Evolutionary conservation across 2,888 invertebrate species (phyloP).

Genomic region (Ceriagrion tenellum): DNA sequence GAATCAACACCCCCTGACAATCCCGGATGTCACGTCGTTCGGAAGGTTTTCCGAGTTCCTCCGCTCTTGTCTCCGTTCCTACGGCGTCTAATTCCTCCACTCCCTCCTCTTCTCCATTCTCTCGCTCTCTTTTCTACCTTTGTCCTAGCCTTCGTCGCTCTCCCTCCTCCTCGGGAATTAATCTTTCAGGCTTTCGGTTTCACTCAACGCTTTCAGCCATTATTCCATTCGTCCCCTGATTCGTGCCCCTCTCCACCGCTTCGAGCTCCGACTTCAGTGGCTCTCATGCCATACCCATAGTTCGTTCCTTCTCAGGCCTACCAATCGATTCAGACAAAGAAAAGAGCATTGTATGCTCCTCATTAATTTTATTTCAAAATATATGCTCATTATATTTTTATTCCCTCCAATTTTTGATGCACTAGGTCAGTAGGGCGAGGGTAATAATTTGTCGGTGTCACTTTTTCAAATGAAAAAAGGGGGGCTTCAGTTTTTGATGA

Average conservation of each 20-base stretch:
- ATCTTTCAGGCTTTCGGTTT: constrained; percentile 18
- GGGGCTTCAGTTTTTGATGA: no score
- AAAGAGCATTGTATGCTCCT: neutral
- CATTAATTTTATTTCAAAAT: no score
- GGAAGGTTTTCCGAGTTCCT: neutral
- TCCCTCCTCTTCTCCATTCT: neutral
- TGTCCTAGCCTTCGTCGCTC: neutral
- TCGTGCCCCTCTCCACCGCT: neutral
- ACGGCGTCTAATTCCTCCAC: neutral
- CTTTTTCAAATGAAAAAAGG: no score
- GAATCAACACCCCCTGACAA: constrained; percentile 28
- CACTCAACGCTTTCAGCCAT: neutral
- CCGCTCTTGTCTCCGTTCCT: neutral
- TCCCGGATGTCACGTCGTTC: constrained; percentile 4
- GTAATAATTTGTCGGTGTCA: no score
- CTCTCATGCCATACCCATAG: neutral
- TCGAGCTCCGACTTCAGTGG: neutral
- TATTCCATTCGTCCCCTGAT: neutral
- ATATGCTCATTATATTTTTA: neutral
- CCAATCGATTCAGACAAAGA: neutral
- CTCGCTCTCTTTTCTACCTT: neutral
- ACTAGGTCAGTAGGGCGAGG: no score
- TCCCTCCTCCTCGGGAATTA: neutral
- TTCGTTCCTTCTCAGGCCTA: neutral
- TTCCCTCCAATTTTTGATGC: no score